Evolutionary conservation across 2,113 vertebrate genomes (phyloP).

Genomic region (Bos javanicus): DNA sequence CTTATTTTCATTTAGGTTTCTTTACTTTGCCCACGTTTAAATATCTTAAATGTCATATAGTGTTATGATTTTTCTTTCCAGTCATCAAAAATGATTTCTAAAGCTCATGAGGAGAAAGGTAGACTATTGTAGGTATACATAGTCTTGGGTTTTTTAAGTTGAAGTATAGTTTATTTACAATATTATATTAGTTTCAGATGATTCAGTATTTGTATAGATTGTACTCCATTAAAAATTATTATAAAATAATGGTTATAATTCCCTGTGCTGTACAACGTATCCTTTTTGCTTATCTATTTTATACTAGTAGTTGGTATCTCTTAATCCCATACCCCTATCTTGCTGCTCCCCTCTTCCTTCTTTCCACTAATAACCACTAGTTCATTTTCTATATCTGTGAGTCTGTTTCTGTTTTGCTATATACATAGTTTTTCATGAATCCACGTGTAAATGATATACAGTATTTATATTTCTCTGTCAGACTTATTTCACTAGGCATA

Average conservation of each 20-base stretch:
- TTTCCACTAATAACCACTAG: not conserved
- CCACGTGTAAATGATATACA: not conserved
- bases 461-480: not conserved
- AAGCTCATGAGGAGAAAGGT: not conserved
- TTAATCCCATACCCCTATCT: not conserved
- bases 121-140: not conserved
- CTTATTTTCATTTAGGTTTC: not conserved
- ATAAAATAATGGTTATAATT: not conserved
- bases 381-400: not conserved
- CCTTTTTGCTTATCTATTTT: not conserved
- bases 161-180: not conserved
- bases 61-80: not conserved
- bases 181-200: not conserved
- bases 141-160: not conserved
- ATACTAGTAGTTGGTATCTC: not conserved
- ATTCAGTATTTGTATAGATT: not conserved
- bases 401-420: not conserved
- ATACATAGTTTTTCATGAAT: not conserved
- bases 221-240: not conserved
- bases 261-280: not conserved
- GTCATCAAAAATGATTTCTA: not conserved
- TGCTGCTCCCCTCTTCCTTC: not conserved
- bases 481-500: not conserved
- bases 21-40: not conserved
- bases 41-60: not conserved